Base-by-base conservation (phyloP, 2,797 vertebrate species). In the Trematomus bernacchii region DNA sequence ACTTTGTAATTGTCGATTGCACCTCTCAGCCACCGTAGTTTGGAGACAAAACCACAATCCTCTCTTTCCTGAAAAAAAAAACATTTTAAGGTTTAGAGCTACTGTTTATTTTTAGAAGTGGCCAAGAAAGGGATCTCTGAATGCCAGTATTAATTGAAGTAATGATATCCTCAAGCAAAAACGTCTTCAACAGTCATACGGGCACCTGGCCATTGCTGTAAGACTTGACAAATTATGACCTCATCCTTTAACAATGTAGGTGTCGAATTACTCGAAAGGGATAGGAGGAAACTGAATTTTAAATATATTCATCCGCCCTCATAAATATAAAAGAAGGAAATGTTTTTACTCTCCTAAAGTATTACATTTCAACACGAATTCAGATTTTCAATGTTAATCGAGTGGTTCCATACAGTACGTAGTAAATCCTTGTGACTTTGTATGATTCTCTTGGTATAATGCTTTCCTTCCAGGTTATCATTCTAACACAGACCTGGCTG, bases 121-220 rank as follows among this genome's bases (percentile, higher is more conserved):
- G 27, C 23, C n/a, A 9, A 66, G 47, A 21, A 16, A 43, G 47
- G 23, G 15, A 53, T 66, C 8, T 65, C 66, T 40, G 64, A 37
- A 37, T 37, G 33, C 33, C 3, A 19, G 10, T 18, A 59, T 33
- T 33, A 79, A 63, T 19, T 18, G n/a, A 9, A 63, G 18, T 43
- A 53, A 62, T 23, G 6, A 66, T 33, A 61, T 44, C 18, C 12
- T 30, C 10, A 43, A 5, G 16, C 6, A 55, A 55, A 66, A 73
- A 5, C 16, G 59, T 21, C 2, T 0, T 52, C 8, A 0, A 6
- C 42, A 10, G 2, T 53, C 18, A 47, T 44, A 33, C 44, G 13
- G 21, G 51, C 47, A 40, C 9, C 37, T 42, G 10, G 2, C 30
- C 10, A 16, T 1, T 65, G 48, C 3, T 40, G 14, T 21, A 16